These are phyloP conservation scores for Ailurus styani DNA, from an alignment of 2,113 vertebrate genomes.

Conservation along the genomic window DNA sequence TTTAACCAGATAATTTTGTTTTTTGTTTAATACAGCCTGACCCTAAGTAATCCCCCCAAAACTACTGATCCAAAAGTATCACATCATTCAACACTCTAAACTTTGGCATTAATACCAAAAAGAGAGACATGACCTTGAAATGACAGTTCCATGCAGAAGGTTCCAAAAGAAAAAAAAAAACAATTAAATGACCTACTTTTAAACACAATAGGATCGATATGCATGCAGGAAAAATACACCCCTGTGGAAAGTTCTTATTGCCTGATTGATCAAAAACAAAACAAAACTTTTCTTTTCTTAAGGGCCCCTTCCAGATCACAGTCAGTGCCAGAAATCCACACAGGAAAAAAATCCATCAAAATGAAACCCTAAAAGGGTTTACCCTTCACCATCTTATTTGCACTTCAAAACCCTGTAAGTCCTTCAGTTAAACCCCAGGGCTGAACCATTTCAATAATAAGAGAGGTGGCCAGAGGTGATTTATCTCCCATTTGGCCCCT, in stretches of 20 bases:
- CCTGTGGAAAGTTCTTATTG: conserved; percentile 85
- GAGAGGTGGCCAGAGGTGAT: conserved; percentile 81
- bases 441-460: conserved; percentile 85
- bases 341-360: conserved; percentile 85
- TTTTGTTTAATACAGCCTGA: neutral
- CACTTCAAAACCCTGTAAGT: conserved; percentile 86
- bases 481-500: conserved; percentile 85
- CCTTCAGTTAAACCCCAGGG: conserved; percentile 84
- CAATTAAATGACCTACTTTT: conserved; percentile 84
- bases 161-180: conserved; percentile 60
- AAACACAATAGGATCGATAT: conserved; percentile 89
- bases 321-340: conserved; percentile 87
- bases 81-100: conserved; percentile 42
- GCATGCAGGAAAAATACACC: conserved; percentile 82
- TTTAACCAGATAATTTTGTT: conserved; percentile 27
- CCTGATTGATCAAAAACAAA: conserved; percentile 91
- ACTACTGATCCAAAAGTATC: conserved; percentile 9
- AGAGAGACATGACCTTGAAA: conserved; percentile 82
- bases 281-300: conserved; percentile 76
- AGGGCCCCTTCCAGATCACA: conserved; percentile 86
- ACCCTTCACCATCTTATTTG: conserved; percentile 85
- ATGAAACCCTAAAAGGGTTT: conserved; percentile 85
- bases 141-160: conserved; percentile 74
- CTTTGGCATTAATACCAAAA: conserved; percentile 63
- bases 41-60: neutral